These are phyloP conservation scores for Pseudocheirus occidentalis DNA, from an alignment of 2,797 vertebrate genomes.

Conservation along the genomic window DNA sequence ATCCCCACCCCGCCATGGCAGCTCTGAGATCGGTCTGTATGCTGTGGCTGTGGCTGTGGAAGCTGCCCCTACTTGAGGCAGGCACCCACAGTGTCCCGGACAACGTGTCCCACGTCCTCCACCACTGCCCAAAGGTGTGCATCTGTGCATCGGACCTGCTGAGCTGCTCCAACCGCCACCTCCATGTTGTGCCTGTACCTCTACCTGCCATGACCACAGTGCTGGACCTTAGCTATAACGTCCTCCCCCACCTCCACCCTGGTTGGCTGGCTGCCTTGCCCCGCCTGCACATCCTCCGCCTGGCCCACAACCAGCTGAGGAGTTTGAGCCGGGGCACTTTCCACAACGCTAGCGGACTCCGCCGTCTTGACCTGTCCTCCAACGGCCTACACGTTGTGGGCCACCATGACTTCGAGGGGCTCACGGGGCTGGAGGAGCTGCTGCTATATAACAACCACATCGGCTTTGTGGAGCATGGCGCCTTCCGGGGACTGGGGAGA, in stretches of 20 bases:
- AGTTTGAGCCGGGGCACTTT: constrained; percentile 85
- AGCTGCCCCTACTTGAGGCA: constrained; percentile 80
- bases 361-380: constrained; percentile 93
- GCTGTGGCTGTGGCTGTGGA: constrained; percentile 69
- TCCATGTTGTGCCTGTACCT: constrained; percentile 83
- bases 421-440: constrained; percentile 89
- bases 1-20: constrained; percentile 70
- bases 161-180: constrained; percentile 88
- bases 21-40: background rate
- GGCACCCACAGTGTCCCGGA: constrained; percentile 43
- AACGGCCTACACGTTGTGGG: constrained; percentile 87
- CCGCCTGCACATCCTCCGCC: constrained; percentile 86
- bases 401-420: constrained; percentile 87
- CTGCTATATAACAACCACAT: constrained; percentile 94
- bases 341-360: constrained; percentile 87
- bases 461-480: constrained; percentile 84
- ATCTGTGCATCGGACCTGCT: constrained; percentile 92
- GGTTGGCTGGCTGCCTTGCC: constrained; percentile 86
- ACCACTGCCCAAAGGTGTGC: constrained; percentile 84
- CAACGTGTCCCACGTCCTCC: constrained; percentile 45
- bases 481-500: constrained; percentile 85
- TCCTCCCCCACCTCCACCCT: constrained; percentile 83
- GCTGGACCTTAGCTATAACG: constrained; percentile 94
- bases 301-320: constrained; percentile 89
- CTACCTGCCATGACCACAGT: constrained; percentile 85